These are phyloP conservation scores for Philopotamus ludificatus DNA, from an alignment of 1,140 invertebrate species.

Conservation along the genomic window DNA sequence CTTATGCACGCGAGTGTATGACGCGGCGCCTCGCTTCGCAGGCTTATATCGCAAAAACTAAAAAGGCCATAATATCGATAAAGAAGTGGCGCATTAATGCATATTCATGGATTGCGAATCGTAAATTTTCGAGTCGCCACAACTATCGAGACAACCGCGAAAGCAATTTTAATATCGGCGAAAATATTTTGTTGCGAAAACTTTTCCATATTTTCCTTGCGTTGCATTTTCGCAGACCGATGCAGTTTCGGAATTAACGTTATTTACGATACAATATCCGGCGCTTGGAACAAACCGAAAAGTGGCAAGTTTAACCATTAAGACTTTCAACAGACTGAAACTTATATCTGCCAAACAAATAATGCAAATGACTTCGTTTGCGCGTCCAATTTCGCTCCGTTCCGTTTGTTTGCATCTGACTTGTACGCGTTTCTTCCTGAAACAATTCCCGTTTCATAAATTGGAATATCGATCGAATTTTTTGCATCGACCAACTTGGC, in stretches of 20 bases:
- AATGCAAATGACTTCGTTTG: too few relatives aligned
- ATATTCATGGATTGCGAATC: background rate
- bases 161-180: background rate
- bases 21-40: background rate
- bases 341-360: background rate
- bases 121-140: background rate
- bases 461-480: too few relatives aligned
- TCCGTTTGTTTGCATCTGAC: too few relatives aligned
- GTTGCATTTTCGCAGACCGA: background rate
- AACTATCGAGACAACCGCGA: background rate
- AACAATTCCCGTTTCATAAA: too few relatives aligned
- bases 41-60: background rate
- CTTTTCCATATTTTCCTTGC: background rate
- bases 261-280: conserved; percentile 14
- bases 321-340: background rate
- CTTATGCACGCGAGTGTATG: background rate
- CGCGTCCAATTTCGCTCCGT: too few relatives aligned
- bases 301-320: background rate
- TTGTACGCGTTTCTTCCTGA: too few relatives aligned
- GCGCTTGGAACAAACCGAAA: background rate
- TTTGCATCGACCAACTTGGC: too few relatives aligned
- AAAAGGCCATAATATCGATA: background rate
- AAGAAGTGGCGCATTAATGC: background rate
- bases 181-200: background rate
- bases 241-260: conserved; percentile 8